Percentiles rank a stretch among this genome's conserved stretches.
phyloP scores from a whole-genome alignment of 2,113 vertebrate genomes.

The Cebidichthys violaceus region DNA sequence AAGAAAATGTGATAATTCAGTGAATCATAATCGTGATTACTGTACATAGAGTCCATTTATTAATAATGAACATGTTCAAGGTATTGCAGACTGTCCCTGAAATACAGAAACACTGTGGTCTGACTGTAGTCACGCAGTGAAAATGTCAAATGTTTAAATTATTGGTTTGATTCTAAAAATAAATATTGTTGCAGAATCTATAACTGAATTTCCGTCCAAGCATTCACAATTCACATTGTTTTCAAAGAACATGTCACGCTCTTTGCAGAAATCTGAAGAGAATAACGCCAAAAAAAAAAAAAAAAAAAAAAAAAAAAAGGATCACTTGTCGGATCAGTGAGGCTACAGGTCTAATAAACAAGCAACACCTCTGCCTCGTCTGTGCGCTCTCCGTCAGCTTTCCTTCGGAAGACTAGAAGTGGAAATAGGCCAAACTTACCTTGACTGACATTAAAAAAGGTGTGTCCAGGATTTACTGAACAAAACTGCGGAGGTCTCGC shows the following conservation, averaged over 20 bases:
- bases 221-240: not conserved
- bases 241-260: not conserved
- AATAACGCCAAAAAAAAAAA: not conserved
- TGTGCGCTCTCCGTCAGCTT: constrained; percentile 14
- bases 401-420: not conserved
- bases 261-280: not conserved
- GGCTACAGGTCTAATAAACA: constrained; percentile 51
- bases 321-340: constrained; percentile 23
- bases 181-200: not conserved
- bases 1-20: not conserved
- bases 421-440: constrained; percentile 76
- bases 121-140: not conserved
- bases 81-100: not conserved
- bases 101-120: not conserved
- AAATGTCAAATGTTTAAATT: not conserved
- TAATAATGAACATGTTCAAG: not conserved
- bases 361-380: constrained; percentile 27
- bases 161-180: not conserved
- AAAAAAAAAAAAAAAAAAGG: not conserved
- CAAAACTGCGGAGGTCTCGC: constrained; percentile 50
- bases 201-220: not conserved
- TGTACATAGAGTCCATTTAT: not conserved
- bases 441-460: constrained; percentile 82
- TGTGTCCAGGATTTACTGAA: constrained; percentile 73
- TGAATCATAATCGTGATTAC: not conserved